Evolutionary conservation across 2,113 vertebrate species (phyloP).

Genomic region (Proteles cristata): DNA sequence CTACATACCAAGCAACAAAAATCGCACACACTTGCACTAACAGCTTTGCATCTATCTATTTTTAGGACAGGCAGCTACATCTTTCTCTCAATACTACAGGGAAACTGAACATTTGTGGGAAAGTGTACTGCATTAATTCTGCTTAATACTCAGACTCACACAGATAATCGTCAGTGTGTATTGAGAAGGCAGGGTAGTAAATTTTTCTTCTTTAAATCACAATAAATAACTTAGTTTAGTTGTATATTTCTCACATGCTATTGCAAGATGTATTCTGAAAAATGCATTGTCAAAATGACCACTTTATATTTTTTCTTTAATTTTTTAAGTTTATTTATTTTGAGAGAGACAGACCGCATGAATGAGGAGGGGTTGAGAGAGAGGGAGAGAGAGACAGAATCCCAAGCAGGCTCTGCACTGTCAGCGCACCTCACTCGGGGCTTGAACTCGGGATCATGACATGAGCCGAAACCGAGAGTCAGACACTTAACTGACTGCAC

Average conservation of each 20-base stretch:
- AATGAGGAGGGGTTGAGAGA: too few species aligned
- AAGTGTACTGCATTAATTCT: not conserved
- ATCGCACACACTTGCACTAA: not conserved
- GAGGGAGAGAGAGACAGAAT: too few species aligned
- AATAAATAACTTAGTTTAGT: not conserved
- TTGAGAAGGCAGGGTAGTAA: not conserved
- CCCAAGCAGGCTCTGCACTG: too few species aligned
- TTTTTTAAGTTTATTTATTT: too few species aligned
- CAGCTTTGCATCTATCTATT: conserved; percentile 4
- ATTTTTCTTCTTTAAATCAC: not conserved
- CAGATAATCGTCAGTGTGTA: not conserved
- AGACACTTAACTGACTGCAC: too few species aligned
- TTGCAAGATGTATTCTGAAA: not conserved
- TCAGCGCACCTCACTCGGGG: too few species aligned
- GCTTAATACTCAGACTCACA: not conserved
- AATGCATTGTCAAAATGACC: not conserved
- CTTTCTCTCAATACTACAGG: not conserved
- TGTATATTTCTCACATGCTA: not conserved
- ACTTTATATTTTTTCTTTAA: too few species aligned
- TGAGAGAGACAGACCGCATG: too few species aligned
- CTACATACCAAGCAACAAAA: conserved; percentile 38
- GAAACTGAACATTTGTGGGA: not conserved
- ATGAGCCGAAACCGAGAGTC: too few species aligned
- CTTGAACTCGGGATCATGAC: too few species aligned
- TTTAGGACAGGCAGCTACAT: conserved; percentile 17